Conservation (phyloP, 1,140 invertebrate genomes). For the Stegodyphus dumicola region DNA sequence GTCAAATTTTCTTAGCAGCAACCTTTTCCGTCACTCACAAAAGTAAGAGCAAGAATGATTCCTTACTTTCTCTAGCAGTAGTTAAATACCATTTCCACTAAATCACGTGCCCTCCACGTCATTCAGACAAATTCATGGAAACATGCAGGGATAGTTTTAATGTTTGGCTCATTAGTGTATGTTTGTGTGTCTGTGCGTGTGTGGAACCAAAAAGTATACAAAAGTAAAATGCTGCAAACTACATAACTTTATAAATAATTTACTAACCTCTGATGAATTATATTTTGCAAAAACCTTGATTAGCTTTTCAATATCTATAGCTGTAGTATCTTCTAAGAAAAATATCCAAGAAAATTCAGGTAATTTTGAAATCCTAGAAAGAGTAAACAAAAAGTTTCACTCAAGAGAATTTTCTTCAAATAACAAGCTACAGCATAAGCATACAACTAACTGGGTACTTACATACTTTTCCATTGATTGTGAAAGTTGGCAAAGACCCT, state of each 20-base stretch:
- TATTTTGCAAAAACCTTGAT: neutral
- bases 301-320: slow-evolving; percentile 3
- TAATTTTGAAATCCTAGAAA: slow-evolving; percentile 8
- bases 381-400: neutral
- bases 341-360: slow-evolving; percentile 24
- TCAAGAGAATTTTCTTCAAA: too few relatives aligned
- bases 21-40: too few relatives aligned
- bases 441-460: too few relatives aligned
- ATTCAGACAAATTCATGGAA: too few relatives aligned
- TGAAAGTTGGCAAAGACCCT: neutral
- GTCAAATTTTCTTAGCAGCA: too few relatives aligned
- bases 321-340: slow-evolving; percentile 22
- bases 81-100: too few relatives aligned
- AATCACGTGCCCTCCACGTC: too few relatives aligned
- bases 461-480: too few relatives aligned
- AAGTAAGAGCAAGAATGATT: too few relatives aligned
- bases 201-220: neutral
- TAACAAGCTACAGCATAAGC: neutral
- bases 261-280: slow-evolving; percentile 30
- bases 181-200: neutral
- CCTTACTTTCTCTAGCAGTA: too few relatives aligned
- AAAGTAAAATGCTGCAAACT: neutral
- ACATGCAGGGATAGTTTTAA: neutral
- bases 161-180: neutral
- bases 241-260: neutral